Base-by-base conservation (phyloP, 1,140 invertebrate species). In the Nebria ingens region DNA sequence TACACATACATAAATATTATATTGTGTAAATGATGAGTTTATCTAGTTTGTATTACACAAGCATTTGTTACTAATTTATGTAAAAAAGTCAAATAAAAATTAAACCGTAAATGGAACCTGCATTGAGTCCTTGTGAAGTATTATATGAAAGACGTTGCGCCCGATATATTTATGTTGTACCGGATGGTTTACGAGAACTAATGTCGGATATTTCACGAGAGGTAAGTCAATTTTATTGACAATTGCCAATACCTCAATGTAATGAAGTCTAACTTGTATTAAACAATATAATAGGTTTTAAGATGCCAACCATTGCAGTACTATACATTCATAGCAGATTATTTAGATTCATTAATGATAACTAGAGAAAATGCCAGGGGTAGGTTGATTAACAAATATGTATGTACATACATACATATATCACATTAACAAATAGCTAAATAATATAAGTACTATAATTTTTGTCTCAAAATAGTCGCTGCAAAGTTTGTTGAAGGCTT, bases 161-260 rank as follows among this genome's bases (percentile, higher is more conserved):
- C 13, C 63, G 64, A 55, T 68, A 64, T 53, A 68, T 71, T 19
- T 71, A 69, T 42, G 64, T 64, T 12, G 56, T 71, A 56, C 84
- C 84, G 1, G 80, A 84, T 57, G 84, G 84, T 2, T 69, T 87
- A 2, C 73, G 73, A 2, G 84, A 86, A 69, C 68, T 87, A 15
- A 80, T 84, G 66, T 70, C 76, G 0, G 84, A 86, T 68, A 84
- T 87, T 59, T 77, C 82, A 2, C 72, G 83, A 25, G 84, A 86
- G 70, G 81, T 69, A 62, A 56, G 3, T 15, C n/a, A n/a, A n/a
- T n/a, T n/a, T n/a, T n/a, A 13, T 13, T 6, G 25, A 29, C 13
- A 29, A 6, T 45, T 45, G 17, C 15, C 9, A 45, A 45, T 12
- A 45, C 6, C 15, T 11, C 17, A 11, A 45, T 11, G 6, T 4